Conservation (phyloP, 2,113 vertebrate genomes). For the Puntigrus tetrazona region DNA sequence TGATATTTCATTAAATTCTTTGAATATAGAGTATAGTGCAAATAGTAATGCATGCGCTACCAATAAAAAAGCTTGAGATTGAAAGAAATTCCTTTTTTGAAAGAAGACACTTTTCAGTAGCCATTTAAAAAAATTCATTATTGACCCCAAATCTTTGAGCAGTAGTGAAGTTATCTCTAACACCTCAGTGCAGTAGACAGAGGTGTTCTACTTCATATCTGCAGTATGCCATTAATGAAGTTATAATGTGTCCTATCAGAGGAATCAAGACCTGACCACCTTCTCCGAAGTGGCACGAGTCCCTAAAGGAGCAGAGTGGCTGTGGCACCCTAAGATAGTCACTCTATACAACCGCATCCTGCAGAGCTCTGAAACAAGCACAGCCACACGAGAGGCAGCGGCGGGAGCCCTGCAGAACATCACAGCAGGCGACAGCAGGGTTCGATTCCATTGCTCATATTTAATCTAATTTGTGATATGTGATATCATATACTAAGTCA, state of each 20-base stretch:
- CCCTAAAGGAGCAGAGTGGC: slow-evolving; percentile 91
- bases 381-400: slow-evolving; percentile 82
- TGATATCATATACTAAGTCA: background rate
- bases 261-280: slow-evolving; percentile 78
- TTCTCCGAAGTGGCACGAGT: slow-evolving; percentile 86
- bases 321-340: slow-evolving; percentile 92
- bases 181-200: background rate
- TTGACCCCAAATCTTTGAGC: background rate
- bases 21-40: background rate
- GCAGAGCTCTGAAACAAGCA: slow-evolving; percentile 81
- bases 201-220: background rate
- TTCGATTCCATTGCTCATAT: slow-evolving; percentile 55
- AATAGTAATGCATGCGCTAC: too few species aligned
- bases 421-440: slow-evolving; percentile 88
- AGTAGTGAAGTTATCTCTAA: background rate
- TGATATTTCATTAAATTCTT: background rate
- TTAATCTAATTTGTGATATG: background rate
- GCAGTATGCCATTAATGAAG: background rate
- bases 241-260: slow-evolving; percentile 64
- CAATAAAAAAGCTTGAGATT: too few species aligned
- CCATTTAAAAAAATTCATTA: background rate
- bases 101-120: background rate
- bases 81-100: too few species aligned
- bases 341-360: slow-evolving; percentile 85
- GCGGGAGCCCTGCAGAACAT: slow-evolving; percentile 92